Conservation (phyloP, 2,797 vertebrate genomes). For the Champsocephalus gunnari region DNA sequence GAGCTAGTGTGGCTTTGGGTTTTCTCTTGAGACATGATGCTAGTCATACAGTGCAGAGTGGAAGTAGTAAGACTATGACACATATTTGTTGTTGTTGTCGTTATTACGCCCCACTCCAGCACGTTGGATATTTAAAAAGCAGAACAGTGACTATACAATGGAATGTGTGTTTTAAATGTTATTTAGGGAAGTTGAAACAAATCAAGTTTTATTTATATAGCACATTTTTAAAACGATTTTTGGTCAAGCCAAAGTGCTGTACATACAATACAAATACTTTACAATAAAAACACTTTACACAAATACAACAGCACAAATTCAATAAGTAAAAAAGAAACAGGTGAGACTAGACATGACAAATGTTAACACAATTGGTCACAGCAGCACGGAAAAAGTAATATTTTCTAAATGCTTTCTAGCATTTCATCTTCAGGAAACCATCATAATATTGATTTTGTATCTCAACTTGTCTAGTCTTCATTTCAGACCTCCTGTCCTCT, state of each 20-base stretch:
- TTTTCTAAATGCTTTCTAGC: conserved; percentile 19
- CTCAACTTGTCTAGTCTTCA: neutral
- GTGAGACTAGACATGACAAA: too few species aligned
- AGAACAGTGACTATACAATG: neutral
- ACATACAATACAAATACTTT: too few species aligned
- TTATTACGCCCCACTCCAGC: conserved; percentile 8
- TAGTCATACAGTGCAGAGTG: conserved; percentile 31
- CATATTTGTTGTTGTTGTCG: conserved; percentile 5
- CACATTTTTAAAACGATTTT: too few species aligned
- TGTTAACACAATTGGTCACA: too few species aligned
- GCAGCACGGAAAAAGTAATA: neutral
- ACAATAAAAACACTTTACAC: too few species aligned
- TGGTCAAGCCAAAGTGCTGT: too few species aligned
- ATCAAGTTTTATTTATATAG: too few species aligned
- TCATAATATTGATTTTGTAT: neutral
- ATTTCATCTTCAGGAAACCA: conserved; percentile 28
- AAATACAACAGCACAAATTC: too few species aligned
- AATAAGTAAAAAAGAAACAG: too few species aligned
- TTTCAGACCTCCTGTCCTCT: conserved; percentile 2
- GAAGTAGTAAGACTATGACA: conserved; percentile 41
- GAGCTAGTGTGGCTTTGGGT: conserved; percentile 37
- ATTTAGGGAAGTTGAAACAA: too few species aligned
- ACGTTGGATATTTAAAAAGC: neutral
- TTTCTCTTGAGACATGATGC: conserved; percentile 44
- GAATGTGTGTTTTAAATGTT: neutral